Evolutionary conservation across 2,113 vertebrate species (phyloP).

Genomic region (Pachycephala philippinensis): DNA sequence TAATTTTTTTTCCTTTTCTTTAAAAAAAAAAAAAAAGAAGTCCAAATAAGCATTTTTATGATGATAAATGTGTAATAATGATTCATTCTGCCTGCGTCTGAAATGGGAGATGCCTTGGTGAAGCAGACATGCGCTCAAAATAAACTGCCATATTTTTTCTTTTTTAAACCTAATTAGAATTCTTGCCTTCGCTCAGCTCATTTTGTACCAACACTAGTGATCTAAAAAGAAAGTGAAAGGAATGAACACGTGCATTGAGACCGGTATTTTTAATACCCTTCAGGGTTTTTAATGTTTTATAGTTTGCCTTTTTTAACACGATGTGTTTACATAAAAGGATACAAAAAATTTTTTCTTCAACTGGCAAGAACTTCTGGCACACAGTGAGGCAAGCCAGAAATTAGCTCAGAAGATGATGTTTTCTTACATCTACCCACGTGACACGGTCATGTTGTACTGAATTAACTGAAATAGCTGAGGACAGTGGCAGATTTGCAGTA

Average conservation of each 20-base stretch:
- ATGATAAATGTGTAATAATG: slow-evolving; percentile 67
- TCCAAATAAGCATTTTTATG: slow-evolving; percentile 70
- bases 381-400: not conserved
- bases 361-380: not conserved
- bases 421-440: not conserved
- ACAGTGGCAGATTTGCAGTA: not conserved
- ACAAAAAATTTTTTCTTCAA: not conserved
- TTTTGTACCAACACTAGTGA: slow-evolving; percentile 49
- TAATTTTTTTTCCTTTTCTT: slow-evolving; percentile 29
- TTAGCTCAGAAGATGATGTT: not conserved
- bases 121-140: slow-evolving; percentile 48
- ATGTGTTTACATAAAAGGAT: slow-evolving; percentile 40
- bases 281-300: slow-evolving; percentile 14
- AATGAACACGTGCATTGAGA: slow-evolving; percentile 8
- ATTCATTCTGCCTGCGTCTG: slow-evolving; percentile 33
- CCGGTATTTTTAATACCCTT: slow-evolving; percentile 29
- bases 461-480: not conserved
- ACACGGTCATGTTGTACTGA: not conserved
- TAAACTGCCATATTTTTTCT: slow-evolving; percentile 48
- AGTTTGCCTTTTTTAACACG: slow-evolving; percentile 25
- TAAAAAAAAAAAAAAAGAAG: not conserved
- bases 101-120: slow-evolving; percentile 43
- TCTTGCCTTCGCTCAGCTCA: slow-evolving; percentile 48
- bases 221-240: slow-evolving; percentile 55
- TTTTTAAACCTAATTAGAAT: slow-evolving; percentile 67